Evolutionary conservation across 2,888 invertebrate genomes (phyloP).

Genomic region (Belgica antarctica): DNA sequence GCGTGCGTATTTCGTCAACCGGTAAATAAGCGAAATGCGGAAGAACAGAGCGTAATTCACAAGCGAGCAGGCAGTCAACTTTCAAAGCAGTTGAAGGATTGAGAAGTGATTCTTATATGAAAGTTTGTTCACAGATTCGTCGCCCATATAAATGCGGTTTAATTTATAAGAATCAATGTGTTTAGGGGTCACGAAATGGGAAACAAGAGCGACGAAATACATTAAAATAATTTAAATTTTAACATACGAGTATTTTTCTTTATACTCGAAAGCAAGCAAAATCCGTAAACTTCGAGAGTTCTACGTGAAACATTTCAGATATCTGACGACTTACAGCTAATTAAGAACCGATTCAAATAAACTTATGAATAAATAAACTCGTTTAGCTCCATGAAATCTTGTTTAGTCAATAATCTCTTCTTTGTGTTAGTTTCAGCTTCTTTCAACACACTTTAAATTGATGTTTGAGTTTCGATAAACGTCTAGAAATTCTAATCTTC

Average conservation of each 20-base stretch:
- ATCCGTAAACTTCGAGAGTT: no score
- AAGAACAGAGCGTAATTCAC: constrained; percentile 5
- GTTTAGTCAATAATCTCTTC: no score
- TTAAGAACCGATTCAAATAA: no score
- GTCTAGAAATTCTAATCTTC: no score
- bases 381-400: no score
- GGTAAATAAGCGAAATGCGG: constrained; percentile 41
- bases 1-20: constrained; percentile 16
- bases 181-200: not conserved
- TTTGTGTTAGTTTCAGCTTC: no score
- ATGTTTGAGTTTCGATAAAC: no score
- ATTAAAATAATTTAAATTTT: not conserved
- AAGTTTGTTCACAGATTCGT: not conserved
- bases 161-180: not conserved
- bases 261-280: no score
- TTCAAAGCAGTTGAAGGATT: not conserved
- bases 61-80: not conserved
- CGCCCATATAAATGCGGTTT: not conserved
- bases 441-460: no score
- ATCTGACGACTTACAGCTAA: no score
- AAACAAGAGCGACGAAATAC: not conserved
- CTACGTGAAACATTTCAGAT: no score
- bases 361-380: no score
- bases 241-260: not conserved
- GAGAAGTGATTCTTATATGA: not conserved